These are phyloP conservation scores for Pemphredon lugubris DNA, from an alignment of 2,888 invertebrate genomes.

Conservation along the genomic window DNA sequence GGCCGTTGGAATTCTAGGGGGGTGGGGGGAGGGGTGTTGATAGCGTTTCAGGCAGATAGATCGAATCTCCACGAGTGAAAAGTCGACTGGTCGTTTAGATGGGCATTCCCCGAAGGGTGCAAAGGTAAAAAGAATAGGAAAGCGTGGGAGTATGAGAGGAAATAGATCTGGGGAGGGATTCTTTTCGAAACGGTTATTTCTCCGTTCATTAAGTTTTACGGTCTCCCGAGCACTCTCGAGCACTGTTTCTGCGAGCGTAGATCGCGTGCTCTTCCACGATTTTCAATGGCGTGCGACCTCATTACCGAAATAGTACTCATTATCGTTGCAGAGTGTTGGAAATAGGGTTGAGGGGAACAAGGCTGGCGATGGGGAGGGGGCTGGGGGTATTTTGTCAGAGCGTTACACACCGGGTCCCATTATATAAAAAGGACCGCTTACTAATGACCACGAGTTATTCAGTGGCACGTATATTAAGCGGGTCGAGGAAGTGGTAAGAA, in stretches of 20 bases:
- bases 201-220: slow-evolving; percentile 70
- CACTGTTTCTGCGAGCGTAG: slow-evolving; percentile 52
- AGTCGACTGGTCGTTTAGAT: slow-evolving; percentile 48
- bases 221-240: slow-evolving; percentile 39
- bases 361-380: slow-evolving; percentile 16
- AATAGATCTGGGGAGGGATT: slow-evolving; percentile 60
- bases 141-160: slow-evolving; percentile 25
- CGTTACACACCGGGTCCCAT: slow-evolving; percentile 54
- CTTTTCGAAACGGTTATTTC: slow-evolving; percentile 68
- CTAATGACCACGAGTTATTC: slow-evolving; percentile 77
- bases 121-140: slow-evolving; percentile 20
- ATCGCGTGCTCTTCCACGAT: slow-evolving; percentile 59
- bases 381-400: slow-evolving; percentile 56
- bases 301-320: slow-evolving; percentile 79
- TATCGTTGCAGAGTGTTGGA: slow-evolving; percentile 70
- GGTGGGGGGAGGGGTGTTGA: too few relatives aligned
- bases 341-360: too few relatives aligned
- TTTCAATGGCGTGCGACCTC: slow-evolving; percentile 78
- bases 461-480: slow-evolving; percentile 67
- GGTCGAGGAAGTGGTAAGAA: background rate
- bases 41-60: slow-evolving; percentile 52
- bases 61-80: slow-evolving; percentile 52
- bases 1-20: slow-evolving; percentile 34
- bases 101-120: slow-evolving; percentile 27
- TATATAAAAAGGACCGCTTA: slow-evolving; percentile 53